Conservation (phyloP, 2,888 invertebrate species). For the Margaritifera margaritifera region DNA sequence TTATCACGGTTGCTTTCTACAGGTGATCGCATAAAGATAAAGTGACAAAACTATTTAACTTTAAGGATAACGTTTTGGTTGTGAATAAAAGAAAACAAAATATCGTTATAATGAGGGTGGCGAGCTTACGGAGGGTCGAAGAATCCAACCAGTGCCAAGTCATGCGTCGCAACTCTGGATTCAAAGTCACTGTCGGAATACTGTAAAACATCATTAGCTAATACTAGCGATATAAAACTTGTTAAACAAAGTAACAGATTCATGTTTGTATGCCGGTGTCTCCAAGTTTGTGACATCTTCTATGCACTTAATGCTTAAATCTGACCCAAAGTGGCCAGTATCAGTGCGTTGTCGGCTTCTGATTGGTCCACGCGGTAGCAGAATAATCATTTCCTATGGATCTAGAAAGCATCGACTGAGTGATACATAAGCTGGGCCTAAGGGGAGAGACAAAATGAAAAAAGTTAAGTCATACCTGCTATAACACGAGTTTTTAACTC, state of each 20-base stretch:
- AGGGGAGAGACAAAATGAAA: too few relatives aligned
- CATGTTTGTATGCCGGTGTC: conserved; percentile 20
- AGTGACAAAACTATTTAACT: neutral
- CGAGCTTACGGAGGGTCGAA: conserved; percentile 75
- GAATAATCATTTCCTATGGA: neutral
- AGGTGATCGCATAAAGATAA: neutral
- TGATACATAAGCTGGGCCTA: too few relatives aligned
- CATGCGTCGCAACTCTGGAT: conserved; percentile 66
- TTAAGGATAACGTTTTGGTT: neutral
- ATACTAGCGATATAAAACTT: conserved; percentile 39
- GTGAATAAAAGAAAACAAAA: neutral
- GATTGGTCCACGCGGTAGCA: conserved; percentile 64
- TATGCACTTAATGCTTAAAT: neutral
- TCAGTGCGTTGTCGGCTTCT: conserved; percentile 59
- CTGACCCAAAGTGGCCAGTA: conserved; percentile 42
- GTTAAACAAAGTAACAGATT: conserved; percentile 13
- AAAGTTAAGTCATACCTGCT: too few relatives aligned
- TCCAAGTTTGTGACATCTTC: conserved; percentile 1
- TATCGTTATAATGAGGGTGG: neutral
- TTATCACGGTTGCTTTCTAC: too few relatives aligned
- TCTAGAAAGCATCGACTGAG: too few relatives aligned
- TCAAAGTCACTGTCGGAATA: conserved; percentile 73
- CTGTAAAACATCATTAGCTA: conserved; percentile 73
- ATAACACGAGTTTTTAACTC: too few relatives aligned
- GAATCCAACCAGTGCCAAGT: conserved; percentile 74